Conservation (phyloP, 2,888 invertebrate genomes). For the Volucella inanis region DNA sequence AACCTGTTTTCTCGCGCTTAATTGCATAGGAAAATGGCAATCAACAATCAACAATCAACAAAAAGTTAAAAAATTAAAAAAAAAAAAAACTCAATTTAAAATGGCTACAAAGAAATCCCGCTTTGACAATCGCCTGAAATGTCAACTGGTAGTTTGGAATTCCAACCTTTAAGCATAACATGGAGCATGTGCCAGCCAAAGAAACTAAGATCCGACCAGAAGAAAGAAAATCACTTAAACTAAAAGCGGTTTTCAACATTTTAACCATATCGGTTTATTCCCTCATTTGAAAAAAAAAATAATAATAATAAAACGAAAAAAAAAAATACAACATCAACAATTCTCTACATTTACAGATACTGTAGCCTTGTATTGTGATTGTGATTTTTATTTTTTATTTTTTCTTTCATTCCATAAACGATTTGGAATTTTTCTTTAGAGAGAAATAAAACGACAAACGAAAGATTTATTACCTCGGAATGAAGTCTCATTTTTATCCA, state of each 20-base stretch:
- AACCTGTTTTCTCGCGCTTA: slow-evolving; percentile 68
- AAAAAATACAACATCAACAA: no score
- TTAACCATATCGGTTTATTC: slow-evolving; percentile 67
- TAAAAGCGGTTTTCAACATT: slow-evolving; percentile 68
- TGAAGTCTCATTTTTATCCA: slow-evolving; percentile 69
- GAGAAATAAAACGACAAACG: slow-evolving; percentile 52
- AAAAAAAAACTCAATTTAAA: slow-evolving; percentile 33
- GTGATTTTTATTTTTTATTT: slow-evolving; percentile 29
- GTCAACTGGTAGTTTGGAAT: slow-evolving; percentile 71
- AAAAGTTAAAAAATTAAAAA: slow-evolving; percentile 1
- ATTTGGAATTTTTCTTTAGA: slow-evolving; percentile 64
- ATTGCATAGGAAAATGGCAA: slow-evolving; percentile 69
- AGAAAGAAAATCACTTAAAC: slow-evolving; percentile 63
- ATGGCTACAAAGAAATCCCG: slow-evolving; percentile 62
- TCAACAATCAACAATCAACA: neutral
- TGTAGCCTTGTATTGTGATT: slow-evolving; percentile 45
- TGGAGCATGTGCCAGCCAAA: neutral
- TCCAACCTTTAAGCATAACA: slow-evolving; percentile 68
- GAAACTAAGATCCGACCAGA: slow-evolving; percentile 17
- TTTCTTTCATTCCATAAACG: slow-evolving; percentile 51
- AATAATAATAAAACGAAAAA: no score
- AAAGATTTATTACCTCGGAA: slow-evolving; percentile 68
- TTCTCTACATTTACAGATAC: no score
- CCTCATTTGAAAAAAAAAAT: slow-evolving; percentile 57
- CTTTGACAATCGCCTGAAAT: slow-evolving; percentile 69